Conservation (phyloP, 2,797 vertebrate genomes). For the Tokudaia tokunoshimensis region DNA sequence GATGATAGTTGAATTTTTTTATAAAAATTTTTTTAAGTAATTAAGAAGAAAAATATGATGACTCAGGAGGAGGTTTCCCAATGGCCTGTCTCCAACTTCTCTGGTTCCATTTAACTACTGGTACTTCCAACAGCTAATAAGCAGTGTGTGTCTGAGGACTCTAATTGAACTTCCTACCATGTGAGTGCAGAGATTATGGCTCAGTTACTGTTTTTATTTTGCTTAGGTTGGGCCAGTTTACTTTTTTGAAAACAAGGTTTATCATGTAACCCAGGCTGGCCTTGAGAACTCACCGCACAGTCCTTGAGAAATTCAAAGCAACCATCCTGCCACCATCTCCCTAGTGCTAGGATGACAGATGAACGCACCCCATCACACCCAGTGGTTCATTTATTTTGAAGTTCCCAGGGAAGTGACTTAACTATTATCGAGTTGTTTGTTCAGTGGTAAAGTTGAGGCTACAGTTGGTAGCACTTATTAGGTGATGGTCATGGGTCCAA, state of each 20-base stretch:
- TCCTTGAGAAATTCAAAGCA: background rate
- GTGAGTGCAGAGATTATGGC: background rate
- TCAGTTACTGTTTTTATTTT: background rate
- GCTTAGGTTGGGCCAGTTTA: background rate
- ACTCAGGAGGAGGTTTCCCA: background rate
- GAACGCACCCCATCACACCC: background rate
- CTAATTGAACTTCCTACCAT: background rate
- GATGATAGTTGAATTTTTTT: background rate
- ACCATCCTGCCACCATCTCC: background rate
- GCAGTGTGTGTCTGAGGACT: background rate
- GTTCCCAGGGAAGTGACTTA: constrained; percentile 24
- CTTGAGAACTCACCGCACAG: background rate
- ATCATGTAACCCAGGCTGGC: background rate
- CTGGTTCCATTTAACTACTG: background rate
- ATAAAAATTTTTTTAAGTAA: constrained; percentile 53
- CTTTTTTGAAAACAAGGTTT: background rate
- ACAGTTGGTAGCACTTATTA: background rate
- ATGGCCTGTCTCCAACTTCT: background rate
- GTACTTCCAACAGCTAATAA: background rate
- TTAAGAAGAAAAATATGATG: background rate
- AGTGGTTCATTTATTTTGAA: background rate
- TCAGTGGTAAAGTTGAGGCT: background rate
- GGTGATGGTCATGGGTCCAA: background rate
- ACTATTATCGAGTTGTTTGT: constrained; percentile 12
- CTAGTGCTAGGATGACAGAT: background rate